Evolutionary conservation across 2,888 invertebrate genomes (phyloP).

Genomic region (Dorcus hopei): DNA sequence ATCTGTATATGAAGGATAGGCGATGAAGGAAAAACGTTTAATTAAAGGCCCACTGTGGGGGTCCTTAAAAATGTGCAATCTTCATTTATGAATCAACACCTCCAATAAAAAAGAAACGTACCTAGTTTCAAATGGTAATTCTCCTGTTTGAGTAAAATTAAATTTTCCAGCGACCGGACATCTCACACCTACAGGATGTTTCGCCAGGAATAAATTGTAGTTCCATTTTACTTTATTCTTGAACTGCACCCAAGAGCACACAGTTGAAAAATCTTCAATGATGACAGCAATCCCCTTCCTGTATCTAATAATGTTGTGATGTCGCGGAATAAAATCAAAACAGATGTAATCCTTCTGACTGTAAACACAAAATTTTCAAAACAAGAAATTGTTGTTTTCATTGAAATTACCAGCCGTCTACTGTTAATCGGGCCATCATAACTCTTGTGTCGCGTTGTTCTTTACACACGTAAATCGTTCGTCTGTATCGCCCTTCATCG

Average conservation of each 20-base stretch:
- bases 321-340: conserved; percentile 92
- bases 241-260: conserved; percentile 93
- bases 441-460: conserved; percentile 87
- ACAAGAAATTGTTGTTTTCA: neutral
- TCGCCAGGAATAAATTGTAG: conserved; percentile 81
- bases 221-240: conserved; percentile 81
- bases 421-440: conserved; percentile 95
- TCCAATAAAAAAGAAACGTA: conserved; percentile 1
- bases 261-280: conserved; percentile 85
- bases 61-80: too few species aligned
- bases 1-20: too few species aligned
- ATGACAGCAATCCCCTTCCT: conserved; percentile 85
- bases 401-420: conserved; percentile 77
- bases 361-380: conserved; percentile 33
- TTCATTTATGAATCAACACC: too few species aligned
- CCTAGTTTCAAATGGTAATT: conserved; percentile 81
- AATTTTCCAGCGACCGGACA: conserved; percentile 98
- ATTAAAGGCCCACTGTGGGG: too few species aligned
- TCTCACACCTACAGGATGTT: conserved; percentile 84
- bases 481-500: conserved; percentile 82
- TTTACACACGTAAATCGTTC: conserved; percentile 90
- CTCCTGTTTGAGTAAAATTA: conserved; percentile 89
- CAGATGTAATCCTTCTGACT: conserved; percentile 97
- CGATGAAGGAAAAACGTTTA: too few species aligned
- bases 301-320: conserved; percentile 93